These are phyloP conservation scores for Deroplatys truncata DNA, from an alignment of 2,888 invertebrate genomes.

Conservation along the genomic window DNA sequence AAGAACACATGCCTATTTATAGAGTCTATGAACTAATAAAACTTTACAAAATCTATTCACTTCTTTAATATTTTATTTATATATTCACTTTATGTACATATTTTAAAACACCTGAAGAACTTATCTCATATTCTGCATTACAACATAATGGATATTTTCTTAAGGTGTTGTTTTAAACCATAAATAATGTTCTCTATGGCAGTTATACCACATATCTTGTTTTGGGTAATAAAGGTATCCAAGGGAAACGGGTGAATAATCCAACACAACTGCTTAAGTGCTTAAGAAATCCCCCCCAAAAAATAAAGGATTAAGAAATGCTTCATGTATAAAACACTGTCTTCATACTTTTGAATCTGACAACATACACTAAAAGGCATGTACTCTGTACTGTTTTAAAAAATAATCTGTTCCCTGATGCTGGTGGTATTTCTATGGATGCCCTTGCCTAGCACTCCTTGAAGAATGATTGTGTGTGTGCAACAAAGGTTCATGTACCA, in stretches of 20 bases:
- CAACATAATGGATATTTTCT: background rate
- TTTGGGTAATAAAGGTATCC: background rate
- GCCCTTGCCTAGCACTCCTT: no score
- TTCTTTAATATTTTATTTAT: background rate
- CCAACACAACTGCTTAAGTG: no score
- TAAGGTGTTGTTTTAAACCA: background rate
- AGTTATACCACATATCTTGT: background rate
- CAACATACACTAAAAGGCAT: no score
- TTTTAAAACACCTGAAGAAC: background rate
- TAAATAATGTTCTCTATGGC: background rate
- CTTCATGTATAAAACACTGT: no score
- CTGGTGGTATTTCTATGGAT: no score
- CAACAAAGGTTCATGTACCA: background rate
- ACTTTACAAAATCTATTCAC: background rate
- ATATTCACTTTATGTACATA: background rate
- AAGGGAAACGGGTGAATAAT: background rate
- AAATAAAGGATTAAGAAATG: no score
- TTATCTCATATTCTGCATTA: background rate
- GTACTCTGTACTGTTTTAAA: no score
- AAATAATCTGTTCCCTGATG: no score
- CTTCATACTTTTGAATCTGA: no score
- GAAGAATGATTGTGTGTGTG: no score
- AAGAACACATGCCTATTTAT: no score
- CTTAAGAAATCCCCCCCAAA: no score
- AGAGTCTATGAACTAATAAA: background rate